Conservation (phyloP, 2,888 invertebrate genomes). For the Sthenelais limicola region DNA sequence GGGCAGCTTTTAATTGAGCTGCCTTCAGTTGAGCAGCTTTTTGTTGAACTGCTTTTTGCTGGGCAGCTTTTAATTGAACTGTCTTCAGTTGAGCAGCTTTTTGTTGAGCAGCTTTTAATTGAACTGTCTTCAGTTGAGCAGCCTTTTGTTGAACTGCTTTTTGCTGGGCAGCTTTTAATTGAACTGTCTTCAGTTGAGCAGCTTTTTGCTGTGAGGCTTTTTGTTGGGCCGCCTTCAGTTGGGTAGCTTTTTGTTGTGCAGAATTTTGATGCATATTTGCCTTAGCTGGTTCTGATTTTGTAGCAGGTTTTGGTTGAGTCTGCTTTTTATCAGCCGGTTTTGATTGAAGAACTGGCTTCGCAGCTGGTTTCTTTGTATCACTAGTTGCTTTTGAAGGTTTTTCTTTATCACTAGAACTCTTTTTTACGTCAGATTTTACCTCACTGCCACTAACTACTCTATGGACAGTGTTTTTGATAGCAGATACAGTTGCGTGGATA, state of each 20-base stretch:
- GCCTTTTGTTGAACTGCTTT: neutral
- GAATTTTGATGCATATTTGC: neutral
- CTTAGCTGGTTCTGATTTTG: neutral
- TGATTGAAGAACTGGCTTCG: neutral
- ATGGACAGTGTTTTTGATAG: slow-evolving; percentile 21
- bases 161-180: neutral
- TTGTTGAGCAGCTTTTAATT: neutral
- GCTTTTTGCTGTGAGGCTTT: neutral
- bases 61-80: neutral
- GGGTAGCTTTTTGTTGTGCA: neutral
- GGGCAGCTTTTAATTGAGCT: too few species aligned
- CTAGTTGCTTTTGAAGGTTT: neutral
- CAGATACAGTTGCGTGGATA: slow-evolving; percentile 16
- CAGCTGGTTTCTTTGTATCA: neutral
- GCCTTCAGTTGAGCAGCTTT: too few species aligned
- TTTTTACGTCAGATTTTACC: neutral
- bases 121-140: too few species aligned
- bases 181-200: neutral
- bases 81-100: too few species aligned
- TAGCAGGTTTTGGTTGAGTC: neutral
- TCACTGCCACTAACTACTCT: slow-evolving; percentile 8
- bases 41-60: slow-evolving; percentile 3
- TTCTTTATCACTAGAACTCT: neutral
- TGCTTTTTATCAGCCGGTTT: neutral
- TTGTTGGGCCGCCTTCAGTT: neutral